A percentile compares a stretch with the other conserved stretches of the same genome.
These are phyloP conservation scores for Bactericera cockerelli DNA, from an alignment of 1,140 invertebrate genomes.

Conservation along the genomic window DNA sequence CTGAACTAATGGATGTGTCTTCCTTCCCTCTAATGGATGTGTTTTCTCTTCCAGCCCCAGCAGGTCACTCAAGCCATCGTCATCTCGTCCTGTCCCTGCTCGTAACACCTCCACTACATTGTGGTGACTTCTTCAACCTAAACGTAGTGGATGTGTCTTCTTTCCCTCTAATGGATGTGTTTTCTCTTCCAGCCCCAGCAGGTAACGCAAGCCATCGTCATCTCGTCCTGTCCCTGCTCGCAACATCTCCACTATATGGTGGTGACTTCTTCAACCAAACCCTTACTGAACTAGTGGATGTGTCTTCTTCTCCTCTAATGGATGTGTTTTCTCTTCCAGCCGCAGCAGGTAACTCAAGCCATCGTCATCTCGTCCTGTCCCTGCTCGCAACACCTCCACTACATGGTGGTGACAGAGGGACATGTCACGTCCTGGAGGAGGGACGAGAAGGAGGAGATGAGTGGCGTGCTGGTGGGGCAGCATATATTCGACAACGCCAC, in stretches of 20 bases:
- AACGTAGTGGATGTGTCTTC: too few relatives aligned
- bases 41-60: conserved; percentile 34
- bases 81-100: conserved; percentile 44
- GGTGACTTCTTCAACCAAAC: too few relatives aligned
- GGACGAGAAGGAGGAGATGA: conserved; percentile 20
- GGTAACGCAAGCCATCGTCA: conserved; percentile 37
- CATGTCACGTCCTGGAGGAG: conserved; percentile 39
- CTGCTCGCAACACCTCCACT: conserved; percentile 38
- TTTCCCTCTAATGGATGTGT: too few relatives aligned
- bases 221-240: conserved; percentile 44
- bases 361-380: conserved; percentile 44
- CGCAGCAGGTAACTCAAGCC: conserved; percentile 39
- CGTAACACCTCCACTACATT: conserved; percentile 39
- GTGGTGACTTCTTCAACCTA: too few relatives aligned
- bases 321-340: conserved; percentile 31
- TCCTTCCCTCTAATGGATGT: too few relatives aligned
- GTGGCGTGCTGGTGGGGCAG: conserved; percentile 24
- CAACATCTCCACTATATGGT: conserved; percentile 39
- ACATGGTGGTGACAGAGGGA: conserved; percentile 41
- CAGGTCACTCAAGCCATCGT: conserved; percentile 39
- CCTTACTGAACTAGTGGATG: too few relatives aligned
- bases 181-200: conserved; percentile 35
- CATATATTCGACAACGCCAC: conserved; percentile 25
- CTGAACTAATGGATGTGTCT: too few relatives aligned
- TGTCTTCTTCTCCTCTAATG: too few relatives aligned